Base-by-base conservation (phyloP, 2,113 vertebrate genomes). In the Rynchops niger region DNA sequence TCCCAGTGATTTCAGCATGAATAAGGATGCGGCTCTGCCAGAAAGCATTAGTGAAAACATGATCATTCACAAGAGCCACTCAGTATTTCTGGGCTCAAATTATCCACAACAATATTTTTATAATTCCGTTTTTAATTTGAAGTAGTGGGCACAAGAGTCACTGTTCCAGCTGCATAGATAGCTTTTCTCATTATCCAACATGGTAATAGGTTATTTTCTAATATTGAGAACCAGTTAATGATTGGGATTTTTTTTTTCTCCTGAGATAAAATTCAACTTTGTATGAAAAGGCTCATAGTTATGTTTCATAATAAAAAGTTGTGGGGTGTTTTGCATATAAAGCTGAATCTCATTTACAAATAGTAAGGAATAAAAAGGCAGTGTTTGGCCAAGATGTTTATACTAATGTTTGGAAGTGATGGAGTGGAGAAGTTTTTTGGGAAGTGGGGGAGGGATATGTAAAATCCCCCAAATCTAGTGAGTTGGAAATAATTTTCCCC, bases 21-120 rank as follows among this genome's bases (percentile, higher is more conserved):
- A 79, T 77, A 88, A 78, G 62, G 84, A 89, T 45, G 50, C n/a
- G 65, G 50, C 34, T 83, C 86, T 97, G 94, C 86, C 92, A 94
- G 82, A 56, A 92, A 88, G 55, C 82, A 81, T 95, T 80, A 88
- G 49, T 47, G 73, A 91, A 87, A 95, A 80, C 42, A 88, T 74
- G 53, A 91, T 77, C 70, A 80, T 87, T 80, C 58, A 85, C 49
- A 91, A 87, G 80, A 88, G 58, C 63, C 7, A 15, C 42, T 90
- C 70, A 67, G 38, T 82, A 50, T 72, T 82, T 93, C 89, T 82
- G 50, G 42, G 63, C 58, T 90, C 84, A 90, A 95, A 93, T 95
- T 59, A 91, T 29, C 36, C 79, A 80, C 78, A 87, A 82, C 58
- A 80, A 27, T 72, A 62, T 70, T 96, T 93, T 72, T 85, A 50